phyloP scores from a whole-genome alignment of 2,888 invertebrate species.

The Drosophila paranaensis region DNA sequence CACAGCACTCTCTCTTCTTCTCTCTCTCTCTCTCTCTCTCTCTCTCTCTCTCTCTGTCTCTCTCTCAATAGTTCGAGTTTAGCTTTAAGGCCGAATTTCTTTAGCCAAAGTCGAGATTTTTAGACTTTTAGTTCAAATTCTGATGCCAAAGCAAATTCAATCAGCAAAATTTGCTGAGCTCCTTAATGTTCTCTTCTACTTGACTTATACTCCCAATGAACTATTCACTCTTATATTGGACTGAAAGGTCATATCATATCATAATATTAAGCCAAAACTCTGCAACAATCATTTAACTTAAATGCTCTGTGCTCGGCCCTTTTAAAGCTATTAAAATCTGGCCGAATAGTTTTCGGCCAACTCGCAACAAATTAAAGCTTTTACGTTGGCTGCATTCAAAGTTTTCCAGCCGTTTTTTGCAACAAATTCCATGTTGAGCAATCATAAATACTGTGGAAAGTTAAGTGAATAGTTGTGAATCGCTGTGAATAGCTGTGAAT shows the following conservation, averaged over 20 bases:
- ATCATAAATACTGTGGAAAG: constrained; percentile 2
- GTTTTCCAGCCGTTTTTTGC: background rate
- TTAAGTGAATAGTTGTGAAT: constrained; percentile 6
- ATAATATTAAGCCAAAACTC: background rate
- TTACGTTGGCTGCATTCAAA: constrained; percentile 2
- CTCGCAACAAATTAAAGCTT: background rate
- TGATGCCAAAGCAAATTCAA: too few relatives aligned
- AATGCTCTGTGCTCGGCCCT: background rate
- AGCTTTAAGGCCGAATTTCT: background rate
- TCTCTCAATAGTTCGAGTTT: background rate
- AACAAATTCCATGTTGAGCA: background rate
- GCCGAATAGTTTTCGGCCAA: background rate
- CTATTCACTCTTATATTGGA: too few relatives aligned
- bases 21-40: too few relatives aligned
- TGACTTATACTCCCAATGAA: background rate
- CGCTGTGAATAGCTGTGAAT: background rate
- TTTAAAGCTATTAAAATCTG: background rate
- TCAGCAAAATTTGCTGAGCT: too few relatives aligned
- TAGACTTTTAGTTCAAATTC: background rate
- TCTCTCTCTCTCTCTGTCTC: too few relatives aligned
- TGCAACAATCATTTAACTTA: background rate
- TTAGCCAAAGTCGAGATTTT: background rate
- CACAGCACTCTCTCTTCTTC: background rate
- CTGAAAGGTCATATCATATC: background rate
- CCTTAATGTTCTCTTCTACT: background rate